Conservation (phyloP, 2,113 vertebrate species). For the Antigone vipio region DNA sequence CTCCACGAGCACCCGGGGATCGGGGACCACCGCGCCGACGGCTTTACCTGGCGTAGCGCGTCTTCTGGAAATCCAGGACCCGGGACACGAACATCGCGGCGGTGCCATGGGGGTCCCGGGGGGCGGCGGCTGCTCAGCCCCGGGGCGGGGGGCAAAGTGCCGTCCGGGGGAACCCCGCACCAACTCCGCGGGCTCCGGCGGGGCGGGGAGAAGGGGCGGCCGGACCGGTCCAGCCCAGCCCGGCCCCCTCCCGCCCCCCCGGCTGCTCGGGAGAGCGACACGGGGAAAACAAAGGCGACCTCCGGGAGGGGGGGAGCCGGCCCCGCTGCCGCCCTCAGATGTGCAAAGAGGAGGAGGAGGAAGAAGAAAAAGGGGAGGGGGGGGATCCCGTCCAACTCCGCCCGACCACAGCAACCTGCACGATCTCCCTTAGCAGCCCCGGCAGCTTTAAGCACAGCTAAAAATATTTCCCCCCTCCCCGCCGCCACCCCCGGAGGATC, state of each 20-base stretch:
- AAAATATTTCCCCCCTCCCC: conserved; percentile 35
- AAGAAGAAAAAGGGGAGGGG: background rate
- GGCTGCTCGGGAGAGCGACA: conserved; percentile 14
- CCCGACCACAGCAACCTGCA: conserved; percentile 26
- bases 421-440: conserved; percentile 6
- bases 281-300: conserved; percentile 34
- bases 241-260: background rate
- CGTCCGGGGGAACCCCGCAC: background rate
- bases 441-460: conserved; percentile 46
- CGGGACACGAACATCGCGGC: conserved; percentile 69
- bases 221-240: background rate
- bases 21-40: background rate
- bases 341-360: conserved; percentile 7
- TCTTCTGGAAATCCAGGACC: conserved; percentile 89
- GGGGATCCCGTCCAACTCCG: conserved; percentile 24
- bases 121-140: background rate
- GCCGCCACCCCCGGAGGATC: conserved; percentile 35
- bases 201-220: background rate
- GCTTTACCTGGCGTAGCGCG: conserved; percentile 86
- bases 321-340: background rate
- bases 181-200: background rate
- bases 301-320: background rate
- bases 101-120: conserved; percentile 64
- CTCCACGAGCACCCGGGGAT: background rate
- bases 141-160: background rate